These are phyloP conservation scores for Chloroclystis v-ata DNA, from an alignment of 2,888 invertebrate genomes.

Conservation along the genomic window DNA sequence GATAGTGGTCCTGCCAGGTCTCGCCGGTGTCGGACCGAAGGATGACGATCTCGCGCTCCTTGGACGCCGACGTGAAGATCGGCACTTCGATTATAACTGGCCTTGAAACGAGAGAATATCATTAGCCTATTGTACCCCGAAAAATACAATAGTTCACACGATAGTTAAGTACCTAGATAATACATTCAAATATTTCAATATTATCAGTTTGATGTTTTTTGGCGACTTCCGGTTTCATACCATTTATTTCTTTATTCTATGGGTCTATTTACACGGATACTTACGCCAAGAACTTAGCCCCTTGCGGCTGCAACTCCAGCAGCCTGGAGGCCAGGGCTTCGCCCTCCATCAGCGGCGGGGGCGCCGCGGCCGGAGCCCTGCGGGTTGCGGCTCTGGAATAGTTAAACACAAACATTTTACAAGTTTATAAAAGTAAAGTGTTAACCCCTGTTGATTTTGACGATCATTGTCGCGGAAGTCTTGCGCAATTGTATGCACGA, in stretches of 20 bases:
- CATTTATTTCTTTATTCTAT: too few species aligned
- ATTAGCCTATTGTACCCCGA: too few species aligned
- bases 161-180: too few species aligned
- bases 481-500: too few species aligned
- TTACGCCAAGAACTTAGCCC: constrained; percentile 97
- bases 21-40: constrained; percentile 98
- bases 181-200: too few species aligned
- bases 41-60: constrained; percentile 97
- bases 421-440: background rate
- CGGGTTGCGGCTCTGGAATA: constrained; percentile 62
- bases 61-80: constrained; percentile 96
- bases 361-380: constrained; percentile 81
- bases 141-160: too few species aligned
- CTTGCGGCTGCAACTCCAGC: constrained; percentile 96
- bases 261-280: too few species aligned
- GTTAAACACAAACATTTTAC: background rate
- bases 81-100: constrained; percentile 97
- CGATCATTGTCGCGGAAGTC: too few species aligned
- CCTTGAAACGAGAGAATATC: too few species aligned
- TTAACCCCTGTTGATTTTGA: too few species aligned
- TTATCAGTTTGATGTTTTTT: too few species aligned
- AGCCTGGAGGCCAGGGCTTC: constrained; percentile 97
- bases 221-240: too few species aligned
- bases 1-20: constrained; percentile 96
- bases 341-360: constrained; percentile 98